Conservation (phyloP, 2,888 invertebrate species). For the Trissolcus japonicus region DNA sequence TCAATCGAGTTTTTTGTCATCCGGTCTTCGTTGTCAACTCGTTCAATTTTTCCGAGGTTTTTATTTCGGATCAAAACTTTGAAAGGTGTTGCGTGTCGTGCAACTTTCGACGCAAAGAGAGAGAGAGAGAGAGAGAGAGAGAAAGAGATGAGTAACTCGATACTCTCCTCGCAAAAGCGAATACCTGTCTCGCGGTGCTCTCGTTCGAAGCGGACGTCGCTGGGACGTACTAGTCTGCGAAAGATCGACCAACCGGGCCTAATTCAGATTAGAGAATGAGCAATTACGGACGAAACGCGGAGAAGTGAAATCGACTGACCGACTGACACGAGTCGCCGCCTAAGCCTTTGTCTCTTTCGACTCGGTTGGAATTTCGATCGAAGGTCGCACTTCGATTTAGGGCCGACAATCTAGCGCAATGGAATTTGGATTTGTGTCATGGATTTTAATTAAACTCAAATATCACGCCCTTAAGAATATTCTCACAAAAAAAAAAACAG, state of each 20-base stretch:
- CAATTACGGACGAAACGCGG: constrained; percentile 15
- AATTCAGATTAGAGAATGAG: constrained; percentile 42
- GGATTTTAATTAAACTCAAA: constrained; percentile 15
- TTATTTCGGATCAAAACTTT: constrained; percentile 43
- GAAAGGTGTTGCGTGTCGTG: constrained; percentile 55
- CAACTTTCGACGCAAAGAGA: constrained; percentile 35
- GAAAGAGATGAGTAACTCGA: constrained; percentile 53
- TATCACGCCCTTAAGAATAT: background rate
- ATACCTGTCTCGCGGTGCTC: constrained; percentile 7
- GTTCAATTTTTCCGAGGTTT: constrained; percentile 33
- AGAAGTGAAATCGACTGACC: constrained; percentile 34
- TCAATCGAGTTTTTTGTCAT: constrained; percentile 10
- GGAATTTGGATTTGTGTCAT: constrained; percentile 29
- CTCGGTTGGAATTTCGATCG: constrained; percentile 34
- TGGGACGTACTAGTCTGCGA: constrained; percentile 26
- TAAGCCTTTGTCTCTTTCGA: constrained; percentile 25
- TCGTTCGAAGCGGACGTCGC: constrained; percentile 2
- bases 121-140: too few relatives aligned
- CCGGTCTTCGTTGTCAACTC: constrained; percentile 29
- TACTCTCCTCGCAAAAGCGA: constrained; percentile 25
- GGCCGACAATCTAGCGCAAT: constrained; percentile 17
- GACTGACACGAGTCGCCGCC: constrained; percentile 20
- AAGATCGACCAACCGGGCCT: constrained; percentile 31
- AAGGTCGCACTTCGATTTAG: constrained; percentile 33
- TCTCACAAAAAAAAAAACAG: background rate